phyloP scores from a whole-genome alignment of 1,140 invertebrate species.

The Helicoverpa armigera region DNA sequence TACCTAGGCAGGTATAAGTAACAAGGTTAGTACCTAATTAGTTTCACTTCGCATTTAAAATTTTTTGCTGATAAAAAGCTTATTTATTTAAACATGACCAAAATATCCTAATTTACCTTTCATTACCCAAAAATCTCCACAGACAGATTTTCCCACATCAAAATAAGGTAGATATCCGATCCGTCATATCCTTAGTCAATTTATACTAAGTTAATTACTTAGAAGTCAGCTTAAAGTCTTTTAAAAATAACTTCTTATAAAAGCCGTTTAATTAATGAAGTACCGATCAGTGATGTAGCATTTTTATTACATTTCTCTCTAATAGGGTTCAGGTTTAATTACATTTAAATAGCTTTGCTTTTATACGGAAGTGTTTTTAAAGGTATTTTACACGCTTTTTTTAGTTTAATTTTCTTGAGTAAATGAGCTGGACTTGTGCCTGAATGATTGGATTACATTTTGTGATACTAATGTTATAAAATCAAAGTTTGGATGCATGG shows the following conservation, averaged over 20 bases:
- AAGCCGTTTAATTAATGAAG: constrained; percentile 9
- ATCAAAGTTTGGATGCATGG: background rate
- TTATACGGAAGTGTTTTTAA: background rate
- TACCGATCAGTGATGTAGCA: constrained; percentile 1
- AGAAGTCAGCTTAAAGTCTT: constrained; percentile 1
- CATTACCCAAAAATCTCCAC: too few relatives aligned
- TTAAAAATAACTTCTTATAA: constrained; percentile 3
- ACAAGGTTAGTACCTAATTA: too few relatives aligned
- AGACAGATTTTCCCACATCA: background rate
- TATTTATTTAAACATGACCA: too few relatives aligned
- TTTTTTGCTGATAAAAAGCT: too few relatives aligned
- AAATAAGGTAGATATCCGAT: constrained; percentile 3
- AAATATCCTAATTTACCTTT: too few relatives aligned
- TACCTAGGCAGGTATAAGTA: too few relatives aligned
- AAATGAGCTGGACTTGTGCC: too few relatives aligned
- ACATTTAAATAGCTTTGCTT: background rate
- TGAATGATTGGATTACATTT: too few relatives aligned
- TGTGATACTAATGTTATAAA: background rate
- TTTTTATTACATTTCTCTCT: background rate
- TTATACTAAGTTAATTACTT: constrained; percentile 26
- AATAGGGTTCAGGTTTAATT: background rate
- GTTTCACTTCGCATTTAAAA: too few relatives aligned
- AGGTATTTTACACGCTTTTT: background rate
- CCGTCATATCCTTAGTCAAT: background rate
- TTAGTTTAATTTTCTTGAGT: too few relatives aligned